Percentiles rank a stretch among this genome's conserved stretches.
phyloP scores from a whole-genome alignment of 2,113 vertebrate genomes.

The Nicator chloris region DNA sequence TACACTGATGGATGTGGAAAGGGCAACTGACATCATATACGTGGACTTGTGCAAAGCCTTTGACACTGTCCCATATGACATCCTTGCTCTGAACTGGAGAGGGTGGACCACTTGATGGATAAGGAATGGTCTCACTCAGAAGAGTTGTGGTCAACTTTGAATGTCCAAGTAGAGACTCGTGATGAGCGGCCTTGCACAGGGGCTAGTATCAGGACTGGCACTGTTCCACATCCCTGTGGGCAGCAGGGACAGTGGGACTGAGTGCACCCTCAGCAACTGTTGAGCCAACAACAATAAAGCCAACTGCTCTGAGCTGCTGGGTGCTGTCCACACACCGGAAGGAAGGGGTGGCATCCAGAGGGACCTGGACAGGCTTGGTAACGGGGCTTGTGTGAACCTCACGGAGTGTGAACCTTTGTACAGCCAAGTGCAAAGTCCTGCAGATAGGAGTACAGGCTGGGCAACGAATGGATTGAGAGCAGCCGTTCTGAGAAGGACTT shows the following conservation, averaged over 20 bases:
- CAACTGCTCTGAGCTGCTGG: neutral
- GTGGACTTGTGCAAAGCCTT: neutral
- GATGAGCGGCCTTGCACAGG: too few species aligned
- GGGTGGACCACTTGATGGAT: too few species aligned
- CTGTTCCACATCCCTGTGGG: too few species aligned
- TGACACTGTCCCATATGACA: too few species aligned
- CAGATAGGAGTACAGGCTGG: too few species aligned
- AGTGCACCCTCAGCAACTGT: neutral
- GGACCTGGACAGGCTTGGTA: neutral
- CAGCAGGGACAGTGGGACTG: neutral
- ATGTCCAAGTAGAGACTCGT: neutral
- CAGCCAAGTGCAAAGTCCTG: neutral
- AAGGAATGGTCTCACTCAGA: neutral
- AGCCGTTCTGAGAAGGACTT: neutral
- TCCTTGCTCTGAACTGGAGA: neutral
- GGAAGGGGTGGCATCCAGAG: neutral
- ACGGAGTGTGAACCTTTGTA: neutral
- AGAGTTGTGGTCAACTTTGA: too few species aligned
- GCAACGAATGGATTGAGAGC: neutral
- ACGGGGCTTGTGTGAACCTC: accelerated
- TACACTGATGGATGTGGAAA: neutral
- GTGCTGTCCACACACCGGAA: neutral
- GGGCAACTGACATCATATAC: accelerated
- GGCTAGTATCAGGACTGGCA: neutral
- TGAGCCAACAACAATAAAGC: too few species aligned